Base-by-base conservation (phyloP, 2,888 invertebrate species). In the Rhodophaea formosa region DNA sequence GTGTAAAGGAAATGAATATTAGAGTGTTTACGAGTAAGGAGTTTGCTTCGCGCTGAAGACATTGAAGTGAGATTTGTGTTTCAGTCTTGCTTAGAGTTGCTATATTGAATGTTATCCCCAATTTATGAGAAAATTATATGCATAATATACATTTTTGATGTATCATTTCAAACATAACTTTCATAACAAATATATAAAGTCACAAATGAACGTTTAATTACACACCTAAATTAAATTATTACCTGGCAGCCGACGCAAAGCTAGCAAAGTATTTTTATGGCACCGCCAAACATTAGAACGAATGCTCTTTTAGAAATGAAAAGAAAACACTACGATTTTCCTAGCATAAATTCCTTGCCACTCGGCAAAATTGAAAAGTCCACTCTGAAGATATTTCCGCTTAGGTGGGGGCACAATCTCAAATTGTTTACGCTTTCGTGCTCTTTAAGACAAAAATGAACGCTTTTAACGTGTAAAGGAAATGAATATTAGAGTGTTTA, bases 281-380 rank as follows among this genome's bases (percentile, higher is more conserved):
- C 44, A 53, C n/a, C n/a, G n/a, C n/a, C n/a, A n/a, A n/a, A n/a
- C n/a, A n/a, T n/a, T n/a, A n/a, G n/a, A n/a, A n/a, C n/a, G n/a
- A n/a, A 12, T 44, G 39, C 42, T 23, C 2, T 85, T 87, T 81
- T 56, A 69, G 58, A 78, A 82, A 86, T 85, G 84, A 84, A 87
- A 87, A 82, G 83, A 84, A 84, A 86, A 86, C 80, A 84, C 73
- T n/a, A n/a, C n/a, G n/a, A n/a, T n/a, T 75, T 79, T 77, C 72
- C 74, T 71, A 72, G 79, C 77, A 82, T 81, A 77, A 82, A 85
- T 82, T 82, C 81, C 63, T 71, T 74, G 74, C 84, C 87, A 88
- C 88, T 88, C 82, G 85, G 77, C 79, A 80, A 87, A 88, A 88
- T 88, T 86, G 86, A 84, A 87, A 86, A 86, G 86, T 84, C 83